Evolutionary conservation across 2,888 invertebrate species (phyloP).

Genomic region (Amiota communis): DNA sequence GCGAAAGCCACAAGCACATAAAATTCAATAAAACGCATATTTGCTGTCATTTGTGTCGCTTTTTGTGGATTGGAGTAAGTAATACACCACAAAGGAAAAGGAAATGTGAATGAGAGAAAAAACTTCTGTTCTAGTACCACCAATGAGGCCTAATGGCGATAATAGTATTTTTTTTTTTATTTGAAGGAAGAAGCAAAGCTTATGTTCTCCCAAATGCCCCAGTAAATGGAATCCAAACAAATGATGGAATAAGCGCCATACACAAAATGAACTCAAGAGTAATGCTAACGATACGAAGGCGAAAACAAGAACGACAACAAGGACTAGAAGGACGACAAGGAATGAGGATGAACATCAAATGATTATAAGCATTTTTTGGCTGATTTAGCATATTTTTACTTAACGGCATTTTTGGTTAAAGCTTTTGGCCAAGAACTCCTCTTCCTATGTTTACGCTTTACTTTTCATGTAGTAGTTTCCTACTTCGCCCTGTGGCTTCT

Average conservation of each 20-base stretch:
- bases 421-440: background rate
- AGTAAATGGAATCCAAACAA: background rate
- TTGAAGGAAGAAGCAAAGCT: background rate
- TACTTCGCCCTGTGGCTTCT: background rate
- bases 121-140: background rate
- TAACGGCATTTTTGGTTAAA: constrained; percentile 30
- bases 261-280: background rate
- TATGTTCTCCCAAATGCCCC: background rate
- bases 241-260: background rate
- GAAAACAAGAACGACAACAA: background rate
- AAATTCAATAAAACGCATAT: constrained; percentile 70
- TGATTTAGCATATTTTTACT: constrained; percentile 62
- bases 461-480: constrained; percentile 52
- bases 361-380: constrained; percentile 63
- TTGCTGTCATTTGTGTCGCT: constrained; percentile 64
- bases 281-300: background rate
- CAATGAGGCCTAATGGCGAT: constrained; percentile 15
- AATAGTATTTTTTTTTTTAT: constrained; percentile 26
- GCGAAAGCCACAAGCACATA: constrained; percentile 50
- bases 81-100: too few species aligned
- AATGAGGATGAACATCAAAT: constrained; percentile 43
- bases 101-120: constrained; percentile 28
- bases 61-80: constrained; percentile 47
- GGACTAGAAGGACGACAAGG: background rate
- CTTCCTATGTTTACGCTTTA: constrained; percentile 41